Percentiles rank a stretch among this genome's conserved stretches.
These are phyloP conservation scores for Drosophila vallismaia DNA, from an alignment of 2,888 invertebrate species.

Conservation along the genomic window DNA sequence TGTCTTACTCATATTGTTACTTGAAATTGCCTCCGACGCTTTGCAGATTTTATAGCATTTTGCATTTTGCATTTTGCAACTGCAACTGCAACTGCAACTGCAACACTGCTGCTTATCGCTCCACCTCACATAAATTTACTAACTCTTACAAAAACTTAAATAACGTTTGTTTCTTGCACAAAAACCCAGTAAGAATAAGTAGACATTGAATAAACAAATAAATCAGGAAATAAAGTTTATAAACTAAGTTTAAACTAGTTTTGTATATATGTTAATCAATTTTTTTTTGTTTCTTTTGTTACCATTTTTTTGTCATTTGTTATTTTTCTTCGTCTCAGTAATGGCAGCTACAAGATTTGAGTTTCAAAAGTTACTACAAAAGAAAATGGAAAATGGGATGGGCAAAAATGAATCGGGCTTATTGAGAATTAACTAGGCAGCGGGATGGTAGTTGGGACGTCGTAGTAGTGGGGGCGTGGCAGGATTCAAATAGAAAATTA, in stretches of 20 bases:
- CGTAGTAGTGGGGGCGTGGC: no score
- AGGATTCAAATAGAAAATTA: constrained; percentile 1
- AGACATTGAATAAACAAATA: constrained; percentile 15
- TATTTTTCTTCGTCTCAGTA: constrained; percentile 27
- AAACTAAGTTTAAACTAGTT: constrained; percentile 57
- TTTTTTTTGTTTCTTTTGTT: neutral
- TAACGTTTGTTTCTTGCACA: constrained; percentile 58
- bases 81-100: neutral
- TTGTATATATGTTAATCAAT: neutral
- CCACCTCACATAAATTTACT: constrained; percentile 64
- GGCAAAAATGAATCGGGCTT: constrained; percentile 2
- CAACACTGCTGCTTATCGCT: constrained; percentile 11
- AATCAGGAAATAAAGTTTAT: constrained; percentile 47
- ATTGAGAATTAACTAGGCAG: neutral
- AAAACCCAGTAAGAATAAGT: constrained; percentile 14
- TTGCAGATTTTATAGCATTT: constrained; percentile 13
- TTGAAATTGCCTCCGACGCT: constrained; percentile 38
- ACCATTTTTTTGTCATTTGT: neutral
- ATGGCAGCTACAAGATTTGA: constrained; percentile 65
- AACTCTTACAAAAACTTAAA: constrained; percentile 73
- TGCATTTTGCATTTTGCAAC: constrained; percentile 8
- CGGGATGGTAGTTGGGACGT: neutral
- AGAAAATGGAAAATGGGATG: constrained; percentile 17
- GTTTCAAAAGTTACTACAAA: constrained; percentile 40
- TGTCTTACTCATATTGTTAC: constrained; percentile 56